Base-by-base conservation (phyloP, 2,888 invertebrate species). In the Carterocephalus palaemon region DNA sequence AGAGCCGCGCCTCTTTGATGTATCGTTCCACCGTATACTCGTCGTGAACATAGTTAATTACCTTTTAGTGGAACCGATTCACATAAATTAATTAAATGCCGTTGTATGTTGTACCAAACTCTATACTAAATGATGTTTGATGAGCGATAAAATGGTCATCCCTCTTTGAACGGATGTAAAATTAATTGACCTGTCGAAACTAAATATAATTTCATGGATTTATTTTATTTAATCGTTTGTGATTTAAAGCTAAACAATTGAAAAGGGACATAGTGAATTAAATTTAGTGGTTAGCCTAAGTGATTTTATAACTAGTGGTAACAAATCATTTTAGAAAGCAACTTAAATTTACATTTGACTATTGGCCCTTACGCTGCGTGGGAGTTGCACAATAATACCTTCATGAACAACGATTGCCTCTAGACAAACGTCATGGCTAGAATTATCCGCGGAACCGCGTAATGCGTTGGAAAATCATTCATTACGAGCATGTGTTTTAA, bases 1-100 rank as follows among this genome's bases (percentile, higher is more conserved):
- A 52, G 42, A 54, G 43, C 47, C 32, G 43, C 31, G 46, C 26
- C 48, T 33, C 58, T 60, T 60, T 60, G 59, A 60, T 60, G 53
- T 59, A 57, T 48, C 20, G 47, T 17, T 22, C 47, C 43, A 33
- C 47, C 47, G 45, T 48, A 47, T 52, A 47, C 37, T 32, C 38
- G 38, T 54, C 52, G 50, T 52, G 49, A 48, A 49, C 38, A 32
- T 32, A 34, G 49, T 53, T 59, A 52, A 57, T 58, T 54, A 57
- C 49, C 31, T 37, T 15, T 45, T 37, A 45, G 34, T 36, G 23
- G 43, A 45, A 37, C 36, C 19, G 19, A 45, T 23, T 16, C 10
- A 22, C 31, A 23, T 45, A 31, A 31, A 31, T 43, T 37, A 43
- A 43, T 43, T 43, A 37, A 43, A 43, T 37, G 17, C 22, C 12